phyloP scores from a whole-genome alignment of 2,113 vertebrate genomes.

The Poecilia latipinna region DNA sequence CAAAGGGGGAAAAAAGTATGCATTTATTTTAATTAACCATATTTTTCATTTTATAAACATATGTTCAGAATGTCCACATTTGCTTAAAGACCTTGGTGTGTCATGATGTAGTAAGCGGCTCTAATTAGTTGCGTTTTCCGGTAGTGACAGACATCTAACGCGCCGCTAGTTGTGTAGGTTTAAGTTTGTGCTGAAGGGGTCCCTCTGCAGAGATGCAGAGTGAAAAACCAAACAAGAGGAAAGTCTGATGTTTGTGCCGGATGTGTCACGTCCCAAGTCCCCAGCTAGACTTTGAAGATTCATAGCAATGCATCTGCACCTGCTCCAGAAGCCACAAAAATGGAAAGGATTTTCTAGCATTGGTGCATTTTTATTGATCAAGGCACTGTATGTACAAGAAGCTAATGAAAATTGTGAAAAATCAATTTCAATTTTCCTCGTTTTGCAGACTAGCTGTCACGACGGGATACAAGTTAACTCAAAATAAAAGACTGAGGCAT shows the following conservation, averaged over 20 bases:
- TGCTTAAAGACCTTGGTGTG: slow-evolving; percentile 20
- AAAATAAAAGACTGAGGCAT: not conserved
- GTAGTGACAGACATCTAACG: slow-evolving; percentile 13
- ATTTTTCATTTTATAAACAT: slow-evolving; percentile 28
- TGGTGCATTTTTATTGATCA: not conserved
- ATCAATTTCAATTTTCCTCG: not conserved
- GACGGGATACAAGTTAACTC: not conserved
- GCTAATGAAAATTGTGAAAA: slow-evolving; percentile 4
- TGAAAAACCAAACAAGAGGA: slow-evolving; percentile 25
- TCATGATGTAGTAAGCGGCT: slow-evolving; percentile 36
- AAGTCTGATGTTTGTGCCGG: slow-evolving; percentile 23
- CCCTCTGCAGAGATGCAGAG: not conserved
- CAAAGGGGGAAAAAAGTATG: slow-evolving; percentile 18
- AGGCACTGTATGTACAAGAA: not conserved
- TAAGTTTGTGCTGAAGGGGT: not conserved
- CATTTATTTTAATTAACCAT: slow-evolving; percentile 9
- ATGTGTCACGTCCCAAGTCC: slow-evolving; percentile 33
- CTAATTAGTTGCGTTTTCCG: slow-evolving; percentile 30
- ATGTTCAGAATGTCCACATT: slow-evolving; percentile 26
- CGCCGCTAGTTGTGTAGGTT: slow-evolving; percentile 3
- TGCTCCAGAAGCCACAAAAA: slow-evolving; percentile 5
- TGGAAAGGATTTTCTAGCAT: not conserved
- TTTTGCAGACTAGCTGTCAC: not conserved
- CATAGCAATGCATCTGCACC: not conserved
- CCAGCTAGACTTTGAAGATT: not conserved